Conservation (phyloP, 2,888 invertebrate genomes). For the Ypsolopha sequella region DNA sequence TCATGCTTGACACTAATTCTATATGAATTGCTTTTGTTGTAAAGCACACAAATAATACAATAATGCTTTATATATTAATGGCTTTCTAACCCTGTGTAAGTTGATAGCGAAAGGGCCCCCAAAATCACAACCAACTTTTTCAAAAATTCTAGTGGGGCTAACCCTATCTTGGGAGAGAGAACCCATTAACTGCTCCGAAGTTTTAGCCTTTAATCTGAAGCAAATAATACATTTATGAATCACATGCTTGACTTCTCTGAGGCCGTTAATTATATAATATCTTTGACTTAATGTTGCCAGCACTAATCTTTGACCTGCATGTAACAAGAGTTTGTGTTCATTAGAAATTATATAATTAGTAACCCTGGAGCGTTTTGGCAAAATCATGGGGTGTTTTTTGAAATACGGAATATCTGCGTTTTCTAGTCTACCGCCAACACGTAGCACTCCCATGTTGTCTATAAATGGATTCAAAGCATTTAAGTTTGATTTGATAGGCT, state of each 20-base stretch:
- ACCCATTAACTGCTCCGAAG: slow-evolving; percentile 12
- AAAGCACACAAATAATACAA: slow-evolving; percentile 11
- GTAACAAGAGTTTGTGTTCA: slow-evolving; percentile 6
- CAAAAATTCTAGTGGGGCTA: slow-evolving; percentile 7
- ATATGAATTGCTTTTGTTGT: slow-evolving; percentile 10
- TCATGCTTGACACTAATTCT: slow-evolving; percentile 6
- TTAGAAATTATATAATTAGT: neutral
- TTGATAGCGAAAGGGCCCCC: slow-evolving; percentile 11
- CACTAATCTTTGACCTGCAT: slow-evolving; percentile 8
- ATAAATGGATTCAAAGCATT: neutral
- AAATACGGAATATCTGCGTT: neutral
- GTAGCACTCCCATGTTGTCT: neutral
- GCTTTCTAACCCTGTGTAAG: slow-evolving; percentile 5
- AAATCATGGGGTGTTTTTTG: slow-evolving; percentile 2
- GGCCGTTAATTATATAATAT: slow-evolving; percentile 12
- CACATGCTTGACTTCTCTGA: slow-evolving; percentile 12
- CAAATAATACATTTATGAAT: slow-evolving; percentile 12
- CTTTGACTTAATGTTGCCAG: slow-evolving; percentile 7
- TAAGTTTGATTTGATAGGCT: neutral
- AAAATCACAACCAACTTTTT: slow-evolving; percentile 11
- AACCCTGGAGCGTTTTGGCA: neutral
- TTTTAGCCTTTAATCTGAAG: slow-evolving; percentile 11
- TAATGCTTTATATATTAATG: slow-evolving; percentile 9
- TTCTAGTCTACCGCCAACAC: slow-evolving; percentile 2
- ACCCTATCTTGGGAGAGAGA: slow-evolving; percentile 9